Conservation (phyloP, 2,888 invertebrate species). For the Pollenia griseotomentosa region DNA sequence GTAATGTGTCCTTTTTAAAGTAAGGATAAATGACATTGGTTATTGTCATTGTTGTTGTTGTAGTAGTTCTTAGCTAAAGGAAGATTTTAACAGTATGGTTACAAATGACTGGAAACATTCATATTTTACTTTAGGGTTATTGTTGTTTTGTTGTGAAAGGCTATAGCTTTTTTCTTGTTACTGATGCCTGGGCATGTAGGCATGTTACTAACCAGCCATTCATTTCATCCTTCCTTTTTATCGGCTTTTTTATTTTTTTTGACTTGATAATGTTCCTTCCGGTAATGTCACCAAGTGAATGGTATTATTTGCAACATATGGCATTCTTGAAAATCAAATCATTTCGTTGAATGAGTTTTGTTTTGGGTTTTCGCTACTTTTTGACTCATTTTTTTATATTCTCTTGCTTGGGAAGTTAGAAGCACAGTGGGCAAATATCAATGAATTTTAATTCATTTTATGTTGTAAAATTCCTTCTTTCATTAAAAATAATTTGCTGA, state of each 20-base stretch:
- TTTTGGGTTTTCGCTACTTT: conserved; percentile 71
- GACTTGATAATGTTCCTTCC: conserved; percentile 68
- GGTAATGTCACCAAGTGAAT: conserved; percentile 70
- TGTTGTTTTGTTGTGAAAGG: conserved; percentile 64
- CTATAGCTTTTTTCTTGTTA: conserved; percentile 11
- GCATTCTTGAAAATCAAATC: conserved; percentile 81
- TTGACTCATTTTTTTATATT: conserved; percentile 69
- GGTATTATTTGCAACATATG: conserved; percentile 79
- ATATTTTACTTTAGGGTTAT: conserved; percentile 70
- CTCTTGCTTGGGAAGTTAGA: neutral
- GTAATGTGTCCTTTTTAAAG: conserved; percentile 58
- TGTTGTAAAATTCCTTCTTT: no score
- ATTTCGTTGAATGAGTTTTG: conserved; percentile 79
- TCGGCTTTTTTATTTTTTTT: conserved; percentile 18
- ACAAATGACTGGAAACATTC: conserved; percentile 72
- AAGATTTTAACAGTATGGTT: conserved; percentile 56
- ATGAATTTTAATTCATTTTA: no score
- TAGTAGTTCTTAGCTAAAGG: conserved; percentile 37
- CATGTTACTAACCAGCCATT: conserved; percentile 54
- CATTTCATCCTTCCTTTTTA: conserved; percentile 50
- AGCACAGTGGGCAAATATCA: conserved; percentile 34
- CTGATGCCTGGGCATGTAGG: conserved; percentile 46
- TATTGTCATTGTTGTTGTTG: conserved; percentile 41
- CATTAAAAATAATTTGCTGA: no score
- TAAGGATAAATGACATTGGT: conserved; percentile 66